Evolutionary conservation across 1,140 invertebrate genomes (phyloP).

Genomic region (Polyergus mexicanus): DNA sequence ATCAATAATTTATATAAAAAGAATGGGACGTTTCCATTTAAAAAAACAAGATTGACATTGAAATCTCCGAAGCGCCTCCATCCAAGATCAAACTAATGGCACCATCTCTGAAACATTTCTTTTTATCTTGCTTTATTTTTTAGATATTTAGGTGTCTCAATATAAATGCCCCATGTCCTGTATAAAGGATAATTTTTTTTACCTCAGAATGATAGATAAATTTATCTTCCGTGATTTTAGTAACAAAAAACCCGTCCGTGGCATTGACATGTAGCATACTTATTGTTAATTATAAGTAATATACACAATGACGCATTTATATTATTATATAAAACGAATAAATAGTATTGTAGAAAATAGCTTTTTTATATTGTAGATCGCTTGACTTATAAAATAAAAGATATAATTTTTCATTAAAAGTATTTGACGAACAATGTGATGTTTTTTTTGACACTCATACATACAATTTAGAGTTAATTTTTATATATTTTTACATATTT

Average conservation of each 20-base stretch:
- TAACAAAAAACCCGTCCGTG: conserved; percentile 53
- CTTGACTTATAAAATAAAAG: neutral
- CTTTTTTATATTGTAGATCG: neutral
- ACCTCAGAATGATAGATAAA: conserved; percentile 19
- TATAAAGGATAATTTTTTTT: neutral
- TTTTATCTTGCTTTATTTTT: no score
- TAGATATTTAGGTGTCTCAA: no score
- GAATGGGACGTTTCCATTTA: no score
- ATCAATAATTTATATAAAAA: no score
- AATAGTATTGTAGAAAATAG: neutral
- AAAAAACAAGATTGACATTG: no score
- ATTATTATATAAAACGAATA: neutral
- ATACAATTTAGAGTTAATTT: conserved; percentile 40
- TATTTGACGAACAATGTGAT: conserved; percentile 33
- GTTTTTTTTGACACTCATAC: neutral
- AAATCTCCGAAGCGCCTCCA: no score
- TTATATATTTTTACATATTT: conserved; percentile 41
- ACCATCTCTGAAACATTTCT: no score
- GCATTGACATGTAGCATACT: neutral
- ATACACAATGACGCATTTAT: neutral
- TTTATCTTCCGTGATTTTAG: conserved; percentile 21
- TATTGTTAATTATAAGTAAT: neutral
- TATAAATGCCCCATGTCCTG: no score
- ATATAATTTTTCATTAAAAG: neutral
- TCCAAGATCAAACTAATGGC: no score